Evolutionary conservation across 2,888 invertebrate species (phyloP).

Genomic region (Tridacna crocea): DNA sequence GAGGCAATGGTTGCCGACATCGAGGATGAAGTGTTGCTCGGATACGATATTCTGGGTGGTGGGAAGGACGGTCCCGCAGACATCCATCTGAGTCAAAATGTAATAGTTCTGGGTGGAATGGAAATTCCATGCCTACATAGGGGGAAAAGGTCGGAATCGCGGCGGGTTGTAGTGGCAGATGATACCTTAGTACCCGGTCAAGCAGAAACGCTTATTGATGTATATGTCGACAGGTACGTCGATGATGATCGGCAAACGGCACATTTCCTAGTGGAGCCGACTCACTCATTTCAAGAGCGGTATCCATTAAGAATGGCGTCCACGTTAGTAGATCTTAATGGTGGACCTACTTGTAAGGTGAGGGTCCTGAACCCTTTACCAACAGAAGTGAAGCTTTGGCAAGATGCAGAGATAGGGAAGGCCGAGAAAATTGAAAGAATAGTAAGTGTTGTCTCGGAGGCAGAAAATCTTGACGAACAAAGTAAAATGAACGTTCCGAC

Average conservation of each 20-base stretch:
- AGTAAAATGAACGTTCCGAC: not conserved
- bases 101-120: no score
- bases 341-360: no score
- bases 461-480: conserved; percentile 20
- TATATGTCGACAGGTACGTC: conserved; percentile 38
- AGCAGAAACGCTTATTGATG: conserved; percentile 36
- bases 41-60: conserved; percentile 39
- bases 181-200: conserved; percentile 30
- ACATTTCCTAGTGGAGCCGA: conserved; percentile 33
- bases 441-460: not conserved
- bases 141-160: no score
- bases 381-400: no score
- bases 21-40: conserved; percentile 51
- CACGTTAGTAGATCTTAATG: no score
- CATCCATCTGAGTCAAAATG: no score
- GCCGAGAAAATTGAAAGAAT: conserved; percentile 27
- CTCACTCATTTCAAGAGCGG: conserved; percentile 30
- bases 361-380: no score
- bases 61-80: conserved; percentile 36
- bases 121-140: no score
- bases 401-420: conserved; percentile 31
- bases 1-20: conserved; percentile 49
- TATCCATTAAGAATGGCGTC: conserved; percentile 7
- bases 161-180: conserved; percentile 34
- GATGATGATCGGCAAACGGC: conserved; percentile 40